Evolutionary conservation across 2,888 invertebrate genomes (phyloP), one percentile per base, ranked within the genome.

Genomic region (Mylabris sibirica): DNA sequence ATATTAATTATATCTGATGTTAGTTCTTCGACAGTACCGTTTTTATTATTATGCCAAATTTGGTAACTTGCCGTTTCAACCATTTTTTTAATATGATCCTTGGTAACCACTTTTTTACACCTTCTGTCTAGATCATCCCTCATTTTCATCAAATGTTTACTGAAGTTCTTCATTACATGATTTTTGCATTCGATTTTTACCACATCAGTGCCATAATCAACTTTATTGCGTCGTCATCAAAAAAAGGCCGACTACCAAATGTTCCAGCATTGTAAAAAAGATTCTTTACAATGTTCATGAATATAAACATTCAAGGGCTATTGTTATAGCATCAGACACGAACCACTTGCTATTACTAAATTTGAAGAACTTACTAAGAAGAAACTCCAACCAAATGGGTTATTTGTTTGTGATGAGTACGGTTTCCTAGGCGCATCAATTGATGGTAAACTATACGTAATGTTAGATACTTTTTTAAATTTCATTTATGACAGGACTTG

Each of bases 141-240:
- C 2, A 57, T 1, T 2, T 26, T 59, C 3, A 26, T 49, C 12
- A 64, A 57, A 60, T 57, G 24, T 22, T 62, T 71, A 12, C 60
- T 63, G 49, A 60, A 73, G 64, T 75, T 75, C 17, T 74, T 60
- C 26, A 73, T 41, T 4, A 75, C 22, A 62, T 74, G 74, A 34
- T 72, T 74, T 14, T 49, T 35, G 59, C 72, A 75, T 61, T 75
- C 74, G 14, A 72, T 67, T 61, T 74, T 74, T 53, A 67, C 17
- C 2, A 74, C 68, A 3, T 24, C n/a, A 1, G 1, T 22, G 14
- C 64, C 64, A 60, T 64, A 65, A 8, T 22, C 17, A 8, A 65
- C 60, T 17, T 35, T 30, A 17, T 26, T 38, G 11, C 24, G 8
- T 1, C n/a, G 26, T 68, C 6, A 66, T 68, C 0, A 60, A 68